Conservation (phyloP, 2,888 invertebrate genomes). For the Idaea dimidiata region DNA sequence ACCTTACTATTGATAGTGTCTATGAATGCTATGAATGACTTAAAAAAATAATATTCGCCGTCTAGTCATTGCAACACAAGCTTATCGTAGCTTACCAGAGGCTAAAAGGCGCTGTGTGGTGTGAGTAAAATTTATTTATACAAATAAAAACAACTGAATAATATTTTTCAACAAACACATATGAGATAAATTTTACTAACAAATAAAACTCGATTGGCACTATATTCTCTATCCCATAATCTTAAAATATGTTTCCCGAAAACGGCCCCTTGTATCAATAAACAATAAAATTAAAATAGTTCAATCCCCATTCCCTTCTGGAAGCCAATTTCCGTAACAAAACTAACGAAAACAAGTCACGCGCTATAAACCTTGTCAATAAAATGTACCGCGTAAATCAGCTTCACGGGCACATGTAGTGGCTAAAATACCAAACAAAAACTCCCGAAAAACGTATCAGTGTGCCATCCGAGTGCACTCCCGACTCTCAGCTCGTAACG, state of each 20-base stretch:
- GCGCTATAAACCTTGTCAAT: slow-evolving; percentile 44
- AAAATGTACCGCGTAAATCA: slow-evolving; percentile 61
- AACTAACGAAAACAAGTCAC: slow-evolving; percentile 22
- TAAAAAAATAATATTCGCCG: no score
- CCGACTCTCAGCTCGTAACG: slow-evolving; percentile 73
- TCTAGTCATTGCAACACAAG: no score
- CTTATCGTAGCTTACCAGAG: no score
- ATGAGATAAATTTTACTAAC: background rate
- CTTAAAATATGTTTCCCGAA: background rate
- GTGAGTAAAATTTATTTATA: no score
- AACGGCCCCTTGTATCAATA: background rate
- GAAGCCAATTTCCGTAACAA: slow-evolving; percentile 17
- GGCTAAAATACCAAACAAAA: slow-evolving; percentile 43
- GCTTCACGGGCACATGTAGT: slow-evolving; percentile 19
- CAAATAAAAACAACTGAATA: no score
- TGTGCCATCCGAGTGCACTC: slow-evolving; percentile 75
- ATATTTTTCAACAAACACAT: background rate
- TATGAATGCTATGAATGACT: no score
- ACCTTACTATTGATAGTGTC: background rate
- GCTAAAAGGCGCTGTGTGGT: no score
- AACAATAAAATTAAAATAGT: slow-evolving; percentile 1
- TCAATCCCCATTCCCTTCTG: background rate
- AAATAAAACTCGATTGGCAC: background rate
- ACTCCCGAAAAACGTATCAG: slow-evolving; percentile 70
- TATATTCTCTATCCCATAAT: background rate